Evolutionary conservation across 2,113 vertebrate genomes (phyloP).

Genomic region (Archocentrus centrarchus): DNA sequence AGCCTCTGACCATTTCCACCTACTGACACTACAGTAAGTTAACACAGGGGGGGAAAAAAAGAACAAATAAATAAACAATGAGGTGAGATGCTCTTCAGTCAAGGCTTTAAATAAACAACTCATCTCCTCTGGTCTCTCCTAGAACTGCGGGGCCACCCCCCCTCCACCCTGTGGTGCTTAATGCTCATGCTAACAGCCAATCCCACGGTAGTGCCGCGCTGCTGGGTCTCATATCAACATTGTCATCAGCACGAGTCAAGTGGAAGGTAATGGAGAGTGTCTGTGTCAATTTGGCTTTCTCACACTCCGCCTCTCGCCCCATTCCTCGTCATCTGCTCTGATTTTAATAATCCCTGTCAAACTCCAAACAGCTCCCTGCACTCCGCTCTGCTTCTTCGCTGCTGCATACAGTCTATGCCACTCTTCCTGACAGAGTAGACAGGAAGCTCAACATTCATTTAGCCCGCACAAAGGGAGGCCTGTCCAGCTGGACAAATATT

Average conservation of each 20-base stretch:
- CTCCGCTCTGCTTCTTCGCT: constrained; percentile 62
- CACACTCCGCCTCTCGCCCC: constrained; percentile 87
- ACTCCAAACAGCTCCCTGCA: constrained; percentile 90
- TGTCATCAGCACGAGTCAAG: constrained; percentile 91
- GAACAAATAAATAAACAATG: constrained; percentile 70
- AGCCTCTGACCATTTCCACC: constrained; percentile 56
- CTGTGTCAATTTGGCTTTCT: constrained; percentile 97
- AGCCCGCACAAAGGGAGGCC: constrained; percentile 91
- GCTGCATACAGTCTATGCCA: constrained; percentile 66
- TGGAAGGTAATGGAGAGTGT: constrained; percentile 96
- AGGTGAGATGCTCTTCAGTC: constrained; percentile 66
- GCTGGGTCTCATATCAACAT: constrained; percentile 78
- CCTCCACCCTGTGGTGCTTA: constrained; percentile 79
- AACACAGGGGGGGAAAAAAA: constrained; percentile 20
- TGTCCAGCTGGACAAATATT: constrained; percentile 99
- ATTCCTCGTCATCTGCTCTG: constrained; percentile 89
- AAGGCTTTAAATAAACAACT: constrained; percentile 81
- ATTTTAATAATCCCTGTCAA: constrained; percentile 99
- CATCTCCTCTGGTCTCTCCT: constrained; percentile 62
- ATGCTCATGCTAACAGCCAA: constrained; percentile 85
- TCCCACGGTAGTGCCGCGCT: constrained; percentile 71
- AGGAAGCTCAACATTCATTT: constrained; percentile 99
- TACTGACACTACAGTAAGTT: constrained; percentile 62
- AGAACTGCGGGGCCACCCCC: constrained; percentile 40
- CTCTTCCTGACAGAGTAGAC: constrained; percentile 92